These are phyloP conservation scores for Orchesella flavescens DNA, from an alignment of 2,888 invertebrate genomes.

Conservation along the genomic window DNA sequence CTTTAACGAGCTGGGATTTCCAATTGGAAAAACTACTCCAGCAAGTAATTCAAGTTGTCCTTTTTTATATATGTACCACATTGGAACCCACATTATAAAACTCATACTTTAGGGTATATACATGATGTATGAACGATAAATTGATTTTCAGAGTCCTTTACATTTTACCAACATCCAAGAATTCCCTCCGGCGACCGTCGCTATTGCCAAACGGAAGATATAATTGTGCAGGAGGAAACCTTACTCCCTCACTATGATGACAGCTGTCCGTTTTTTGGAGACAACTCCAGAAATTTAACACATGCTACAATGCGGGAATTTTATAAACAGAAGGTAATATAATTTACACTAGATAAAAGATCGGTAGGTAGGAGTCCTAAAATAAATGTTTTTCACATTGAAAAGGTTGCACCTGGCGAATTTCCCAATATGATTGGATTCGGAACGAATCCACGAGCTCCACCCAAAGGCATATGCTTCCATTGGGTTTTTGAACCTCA, in stretches of 20 bases:
- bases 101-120: not conserved
- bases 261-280: not conserved
- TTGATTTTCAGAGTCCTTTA: not conserved
- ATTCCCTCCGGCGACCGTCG: not conserved
- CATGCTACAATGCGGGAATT: not conserved
- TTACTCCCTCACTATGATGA: not conserved
- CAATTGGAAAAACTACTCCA: not conserved
- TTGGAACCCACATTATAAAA: not conserved
- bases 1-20: slow-evolving; percentile 29
- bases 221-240: not conserved
- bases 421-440: not conserved
- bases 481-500: slow-evolving; percentile 29
- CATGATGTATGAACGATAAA: not conserved
- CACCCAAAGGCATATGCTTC: slow-evolving; percentile 8
- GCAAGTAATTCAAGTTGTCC: not conserved
- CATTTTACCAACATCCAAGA: slow-evolving; percentile 18
- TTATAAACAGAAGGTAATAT: slow-evolving; percentile 16
- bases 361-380: not conserved
- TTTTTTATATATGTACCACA: not conserved
- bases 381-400: too few species aligned
- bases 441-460: not conserved
- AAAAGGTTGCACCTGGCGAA: not conserved
- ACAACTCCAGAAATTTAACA: not conserved
- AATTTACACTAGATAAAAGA: too few species aligned
- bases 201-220: slow-evolving; percentile 3